Evolutionary conservation across 37 sponge, comb jelly and placozoan species (phyloP), one percentile per base, ranked within the genome.

Genomic region (Axinella damicornis): DNA sequence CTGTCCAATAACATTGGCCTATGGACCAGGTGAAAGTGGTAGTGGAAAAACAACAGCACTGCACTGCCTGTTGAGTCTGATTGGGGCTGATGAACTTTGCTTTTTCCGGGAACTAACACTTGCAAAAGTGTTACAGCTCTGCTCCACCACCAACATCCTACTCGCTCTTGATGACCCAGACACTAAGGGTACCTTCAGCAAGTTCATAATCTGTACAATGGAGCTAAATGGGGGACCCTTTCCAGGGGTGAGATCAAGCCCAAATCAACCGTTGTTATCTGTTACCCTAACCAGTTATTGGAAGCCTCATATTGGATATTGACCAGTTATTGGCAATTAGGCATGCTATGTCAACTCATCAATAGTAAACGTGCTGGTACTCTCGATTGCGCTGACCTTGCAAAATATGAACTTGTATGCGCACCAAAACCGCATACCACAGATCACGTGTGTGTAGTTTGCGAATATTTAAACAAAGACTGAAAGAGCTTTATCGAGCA

Each of bases 41-140:
- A 82, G 60, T 21, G 83, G 73, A 6, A 82, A 82, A 38, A 82
- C 83, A 61, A 82, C 72, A 17, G 73, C 83, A n/a, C 62, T 82
- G 2, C 11, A 38, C 17, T 82, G 83, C 32, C 73, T 36, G 41
- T 25, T 82, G 37, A 61, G 61, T 72, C 19, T 66, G 1, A 21
- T 82, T 0, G 83, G 73, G 11, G 59, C 61, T 35, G 62, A 67
- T 34, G 28, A 82, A 17, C 15, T 15, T 13, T 2, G 40, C 38
- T 64, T 82, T 12, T 71, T 64, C 40, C 46, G 9, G 4, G 71
- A 82, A 32, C 73, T 82, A 46, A 59, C 83, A 71, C 27, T 2
- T 57, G 83, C 57, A 1, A 64, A 67, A 15, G 67, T 58, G 9
- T 36, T 67, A 0, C 18, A 56, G 9, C 25, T 66, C 31, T 54